Conservation (phyloP, 2,797 vertebrate species). For the Sebastes itinus region DNA sequence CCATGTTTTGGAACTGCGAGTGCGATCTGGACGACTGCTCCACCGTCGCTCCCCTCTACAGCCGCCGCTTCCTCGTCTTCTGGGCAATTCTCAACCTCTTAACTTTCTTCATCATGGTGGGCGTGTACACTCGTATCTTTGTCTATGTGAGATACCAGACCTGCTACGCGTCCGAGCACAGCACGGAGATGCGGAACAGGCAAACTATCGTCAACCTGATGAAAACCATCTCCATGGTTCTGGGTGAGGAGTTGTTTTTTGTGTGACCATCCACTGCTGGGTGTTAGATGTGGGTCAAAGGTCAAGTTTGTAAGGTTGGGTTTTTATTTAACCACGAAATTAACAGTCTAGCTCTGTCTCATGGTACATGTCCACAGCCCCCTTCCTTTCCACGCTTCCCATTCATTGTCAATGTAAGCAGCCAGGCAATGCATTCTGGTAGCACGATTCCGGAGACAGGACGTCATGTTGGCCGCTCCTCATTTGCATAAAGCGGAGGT, state of each 20-base stretch:
- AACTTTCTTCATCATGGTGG: conserved; percentile 90
- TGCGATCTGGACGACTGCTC: conserved; percentile 87
- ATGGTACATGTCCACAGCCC: too few species aligned
- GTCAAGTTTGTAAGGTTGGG: background rate
- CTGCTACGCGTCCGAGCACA: conserved; percentile 79
- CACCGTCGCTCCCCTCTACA: conserved; percentile 89
- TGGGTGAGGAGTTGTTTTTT: conserved; percentile 82
- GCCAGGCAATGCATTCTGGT: too few species aligned
- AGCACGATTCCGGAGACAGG: too few species aligned
- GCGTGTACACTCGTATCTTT: conserved; percentile 89
- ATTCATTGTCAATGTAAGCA: background rate
- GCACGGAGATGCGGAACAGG: conserved; percentile 76
- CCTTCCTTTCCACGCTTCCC: too few species aligned
- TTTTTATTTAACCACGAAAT: background rate
- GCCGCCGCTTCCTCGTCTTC: conserved; percentile 90
- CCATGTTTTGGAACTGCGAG: conserved; percentile 92
- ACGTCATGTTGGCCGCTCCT: too few species aligned
- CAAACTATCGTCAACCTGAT: conserved; percentile 90
- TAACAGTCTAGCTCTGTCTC: background rate
- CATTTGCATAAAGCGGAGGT: too few species aligned
- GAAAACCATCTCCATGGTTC: conserved; percentile 93
- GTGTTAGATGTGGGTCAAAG: background rate
- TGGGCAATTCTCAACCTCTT: conserved; percentile 93
- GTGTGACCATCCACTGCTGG: background rate
- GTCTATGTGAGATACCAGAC: conserved; percentile 87